Evolutionary conservation across 2,888 invertebrate genomes (phyloP), one percentile per base, ranked within the genome.

Genomic region (Platerodrilus igneus): DNA sequence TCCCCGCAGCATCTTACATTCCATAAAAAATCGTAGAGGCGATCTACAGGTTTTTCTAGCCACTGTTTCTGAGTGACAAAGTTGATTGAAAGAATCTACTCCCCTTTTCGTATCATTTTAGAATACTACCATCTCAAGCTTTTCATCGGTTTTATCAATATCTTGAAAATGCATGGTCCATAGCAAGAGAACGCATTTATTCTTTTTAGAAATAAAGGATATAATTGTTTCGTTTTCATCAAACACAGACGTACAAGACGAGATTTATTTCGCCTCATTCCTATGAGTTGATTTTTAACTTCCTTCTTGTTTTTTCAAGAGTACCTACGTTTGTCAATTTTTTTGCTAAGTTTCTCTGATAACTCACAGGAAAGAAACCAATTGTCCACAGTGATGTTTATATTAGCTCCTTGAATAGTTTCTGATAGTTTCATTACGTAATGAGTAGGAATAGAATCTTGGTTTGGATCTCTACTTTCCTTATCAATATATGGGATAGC

Each of bases 391-490:
- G n/a, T n/a, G n/a, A n/a, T 13, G 27, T 26, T 8, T 15, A 7
- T n/a, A 13, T 11, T 4, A 26, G 11, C 6, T 26, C 3, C n/a
- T 11, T n/a, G 3, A 15, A 13, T 3, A 26, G n/a, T 6, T 26
- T 4, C 8, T n/a, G n/a, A n/a, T n/a, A n/a, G n/a, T n/a, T n/a
- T n/a, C n/a, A 26, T 7, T 7, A 26, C 13, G 14, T 26, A 13
- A 13, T 26, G 27, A 3, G 27, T 26, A 4, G 27, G 27, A 26
- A 26, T 26, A 4, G 27, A 26, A 26, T 14, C n/a, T n/a, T n/a
- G n/a, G n/a, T n/a, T n/a, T n/a, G n/a, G n/a, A 26, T 11, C 5
- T 26, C 13, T 26, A n/a, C 3, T 26, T n/a, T 26, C 14, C 11
- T 14, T 9, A 13, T 9, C 27, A 7, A 11, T 4, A 14, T 11